Percentiles rank a stretch among this genome's conserved stretches.
Evolutionary conservation across 2,797 vertebrate species (phyloP).

Genomic region (Sebastes matsubarae): DNA sequence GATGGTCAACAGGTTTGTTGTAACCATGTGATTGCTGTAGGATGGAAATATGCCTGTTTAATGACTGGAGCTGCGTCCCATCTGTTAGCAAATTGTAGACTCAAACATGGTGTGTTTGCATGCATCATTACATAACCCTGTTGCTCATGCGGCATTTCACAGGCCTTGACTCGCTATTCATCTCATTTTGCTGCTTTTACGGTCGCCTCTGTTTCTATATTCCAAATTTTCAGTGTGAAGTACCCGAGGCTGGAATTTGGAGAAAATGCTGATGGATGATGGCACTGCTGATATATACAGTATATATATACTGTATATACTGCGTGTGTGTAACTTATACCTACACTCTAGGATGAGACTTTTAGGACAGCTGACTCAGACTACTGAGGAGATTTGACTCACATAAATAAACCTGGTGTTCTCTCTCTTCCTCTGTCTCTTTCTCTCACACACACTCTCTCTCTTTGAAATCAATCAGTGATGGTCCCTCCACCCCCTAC

Average conservation of each 20-base stretch:
- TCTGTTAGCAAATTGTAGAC: constrained; percentile 43
- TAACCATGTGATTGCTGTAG: constrained; percentile 13
- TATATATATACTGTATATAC: not conserved
- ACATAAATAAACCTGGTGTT: constrained; percentile 31
- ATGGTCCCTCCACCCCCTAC: constrained; percentile 35
- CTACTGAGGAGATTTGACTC: constrained; percentile 25
- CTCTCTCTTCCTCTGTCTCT: constrained; percentile 1
- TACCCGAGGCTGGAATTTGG: not conserved
- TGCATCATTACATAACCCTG: constrained; percentile 46
- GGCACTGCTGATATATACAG: not conserved
- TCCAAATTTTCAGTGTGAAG: not conserved
- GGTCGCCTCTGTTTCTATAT: not conserved
- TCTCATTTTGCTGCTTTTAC: constrained; percentile 28
- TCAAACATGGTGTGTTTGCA: constrained; percentile 30
- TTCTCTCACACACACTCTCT: not conserved
- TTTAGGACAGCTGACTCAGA: constrained; percentile 44
- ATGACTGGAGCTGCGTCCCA: constrained; percentile 38
- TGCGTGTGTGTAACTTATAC: constrained; percentile 3
- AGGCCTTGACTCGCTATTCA: not conserved
- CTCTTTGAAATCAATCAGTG: constrained; percentile 63
- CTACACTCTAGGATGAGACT: constrained; percentile 11
- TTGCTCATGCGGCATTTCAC: constrained; percentile 31
- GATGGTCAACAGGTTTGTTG: constrained; percentile 35
- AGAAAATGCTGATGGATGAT: constrained; percentile 37
- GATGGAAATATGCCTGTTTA: constrained; percentile 30